Base-by-base conservation (phyloP, 2,888 invertebrate genomes). In the Scaptomyza cyrtandrae region DNA sequence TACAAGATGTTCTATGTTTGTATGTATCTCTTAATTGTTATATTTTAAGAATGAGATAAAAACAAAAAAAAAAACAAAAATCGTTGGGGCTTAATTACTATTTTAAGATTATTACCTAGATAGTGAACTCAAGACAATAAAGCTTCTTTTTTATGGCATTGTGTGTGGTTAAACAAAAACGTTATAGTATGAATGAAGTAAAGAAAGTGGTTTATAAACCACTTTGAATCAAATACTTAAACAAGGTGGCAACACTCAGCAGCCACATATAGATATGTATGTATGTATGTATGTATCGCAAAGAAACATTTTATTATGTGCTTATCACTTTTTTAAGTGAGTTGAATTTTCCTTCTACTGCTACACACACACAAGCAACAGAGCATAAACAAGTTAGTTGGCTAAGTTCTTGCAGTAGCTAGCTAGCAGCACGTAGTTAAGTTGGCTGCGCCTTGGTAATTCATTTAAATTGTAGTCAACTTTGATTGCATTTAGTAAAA, bases 81-180 rank as follows among this genome's bases (percentile, higher is more conserved):
- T 29, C 9, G 33, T 37, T 49, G 13, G 5, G 13, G 13, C 31
- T 11, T 44, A n/a, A 19, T n/a, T 35, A 13, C 35, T 24, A 19
- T 49, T 49, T 33, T n/a, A 19, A 35, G 33, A 35, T 45, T 19
- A 31, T 43, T 35, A 6, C 11, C 11, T n/a, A 37, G 46, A 56
- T 56, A 35, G 3, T 29, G 1, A 45, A 27, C 49, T 14, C 27
- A 45, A 29, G 27, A 54, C 53, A 64, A 53, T 16, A 48, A 54
- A 53, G 48, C 64, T 59, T 19, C 9, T 14, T 3, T 46, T 53
- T 24, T 4, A 31, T 6, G 9, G 16, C 14, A 16, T 19, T 37
- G 31, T 1, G n/a, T n/a, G 13, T 37, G 3, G 37, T 11, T n/a
- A 37, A 14, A 10, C 9, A 39, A 39, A 39, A 9, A 14, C 9